Conservation (phyloP, 2,797 vertebrate species). For the Microchirus variegatus region DNA sequence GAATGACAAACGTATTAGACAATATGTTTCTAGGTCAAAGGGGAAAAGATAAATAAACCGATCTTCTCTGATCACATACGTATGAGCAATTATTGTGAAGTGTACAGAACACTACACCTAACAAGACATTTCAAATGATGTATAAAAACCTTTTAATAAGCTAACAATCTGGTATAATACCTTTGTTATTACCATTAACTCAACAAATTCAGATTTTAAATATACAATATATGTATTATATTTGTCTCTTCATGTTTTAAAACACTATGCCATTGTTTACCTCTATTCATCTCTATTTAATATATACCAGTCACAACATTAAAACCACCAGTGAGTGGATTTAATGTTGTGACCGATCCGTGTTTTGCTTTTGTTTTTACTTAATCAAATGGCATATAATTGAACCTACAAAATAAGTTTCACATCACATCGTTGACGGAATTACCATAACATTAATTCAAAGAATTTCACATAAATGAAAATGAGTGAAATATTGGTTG, state of each 20-base stretch:
- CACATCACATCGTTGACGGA: no score
- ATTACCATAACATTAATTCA: constrained; percentile 17
- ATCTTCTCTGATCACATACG: constrained; percentile 48
- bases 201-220: neutral
- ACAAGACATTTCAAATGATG: constrained; percentile 41
- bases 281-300: constrained; percentile 13
- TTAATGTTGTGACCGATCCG: no score
- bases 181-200: neutral
- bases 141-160: constrained; percentile 27
- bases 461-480: constrained; percentile 20
- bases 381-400: no score
- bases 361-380: no score
- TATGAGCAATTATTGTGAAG: constrained; percentile 64
- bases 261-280: constrained; percentile 3
- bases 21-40: constrained; percentile 48
- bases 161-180: constrained; percentile 16
- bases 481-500: constrained; percentile 35
- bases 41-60: constrained; percentile 34
- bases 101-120: constrained; percentile 33
- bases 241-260: constrained; percentile 18
- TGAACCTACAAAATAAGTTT: no score
- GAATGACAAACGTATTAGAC: neutral
- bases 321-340: no score
- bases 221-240: neutral
- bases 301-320: constrained; percentile 15